These are phyloP conservation scores for Lytechinus pictus DNA, from an alignment of 35 echinoderm and acorn worm species.

Conservation along the genomic window DNA sequence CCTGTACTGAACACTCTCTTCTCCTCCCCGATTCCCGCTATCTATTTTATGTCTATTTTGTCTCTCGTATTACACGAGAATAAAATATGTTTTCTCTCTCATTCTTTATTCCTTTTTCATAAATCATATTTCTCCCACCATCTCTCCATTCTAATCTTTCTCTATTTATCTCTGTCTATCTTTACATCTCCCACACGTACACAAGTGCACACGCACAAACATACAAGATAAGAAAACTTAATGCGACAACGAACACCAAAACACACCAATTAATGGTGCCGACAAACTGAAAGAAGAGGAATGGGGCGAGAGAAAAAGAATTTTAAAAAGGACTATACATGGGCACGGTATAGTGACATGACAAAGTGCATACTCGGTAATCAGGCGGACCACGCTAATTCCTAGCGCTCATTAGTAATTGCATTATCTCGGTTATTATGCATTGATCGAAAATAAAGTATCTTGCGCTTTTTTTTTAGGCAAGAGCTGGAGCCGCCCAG, in stretches of 20 bases:
- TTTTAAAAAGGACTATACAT: neutral
- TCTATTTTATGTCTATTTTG: too few species aligned
- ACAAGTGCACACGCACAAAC: too few species aligned
- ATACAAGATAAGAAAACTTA: neutral
- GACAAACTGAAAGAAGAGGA: neutral
- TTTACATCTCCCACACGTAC: neutral
- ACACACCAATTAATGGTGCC: constrained; percentile 30
- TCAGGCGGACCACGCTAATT: constrained; percentile 28
- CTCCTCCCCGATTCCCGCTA: too few species aligned
- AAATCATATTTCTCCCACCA: neutral
- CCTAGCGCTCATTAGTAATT: constrained; percentile 51
- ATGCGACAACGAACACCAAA: neutral
- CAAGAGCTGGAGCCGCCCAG: constrained; percentile 9
- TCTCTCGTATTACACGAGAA: neutral
- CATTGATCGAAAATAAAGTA: constrained; percentile 46
- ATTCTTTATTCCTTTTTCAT: neutral
- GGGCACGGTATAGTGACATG: neutral
- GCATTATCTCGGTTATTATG: constrained; percentile 41
- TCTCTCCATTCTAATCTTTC: neutral
- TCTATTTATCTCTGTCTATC: neutral
- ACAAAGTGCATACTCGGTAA: constrained; percentile 47
- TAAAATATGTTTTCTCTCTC: neutral
- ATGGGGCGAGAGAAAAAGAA: neutral
- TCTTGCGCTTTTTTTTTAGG: constrained; percentile 22
- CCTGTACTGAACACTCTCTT: too few species aligned